These are phyloP conservation scores for Papilio xuthus DNA, from an alignment of 1,140 invertebrate species.

Conservation along the genomic window DNA sequence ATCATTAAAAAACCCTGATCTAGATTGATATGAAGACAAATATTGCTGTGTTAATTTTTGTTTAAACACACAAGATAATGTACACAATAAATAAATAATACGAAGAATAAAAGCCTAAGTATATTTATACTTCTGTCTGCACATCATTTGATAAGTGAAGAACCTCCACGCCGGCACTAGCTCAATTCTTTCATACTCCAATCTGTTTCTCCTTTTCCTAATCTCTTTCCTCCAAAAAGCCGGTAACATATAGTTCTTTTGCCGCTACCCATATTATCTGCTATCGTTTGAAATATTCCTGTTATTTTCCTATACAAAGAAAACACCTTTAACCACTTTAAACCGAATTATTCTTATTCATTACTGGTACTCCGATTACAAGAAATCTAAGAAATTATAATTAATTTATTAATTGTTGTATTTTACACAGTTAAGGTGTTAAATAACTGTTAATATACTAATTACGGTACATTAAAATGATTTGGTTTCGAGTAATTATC, in stretches of 20 bases:
- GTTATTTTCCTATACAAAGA: no score
- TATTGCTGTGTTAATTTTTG: not conserved
- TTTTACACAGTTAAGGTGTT: slow-evolving; percentile 12
- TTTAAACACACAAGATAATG: slow-evolving; percentile 2
- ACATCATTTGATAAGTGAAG: not conserved
- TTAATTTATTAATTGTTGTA: not conserved
- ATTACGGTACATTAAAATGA: not conserved
- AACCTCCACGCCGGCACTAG: not conserved
- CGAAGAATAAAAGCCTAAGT: not conserved
- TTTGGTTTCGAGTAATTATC: not conserved
- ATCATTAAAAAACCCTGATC: not conserved
- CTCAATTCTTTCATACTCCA: not conserved
- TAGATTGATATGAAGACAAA: slow-evolving; percentile 12
- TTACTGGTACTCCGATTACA: not conserved
- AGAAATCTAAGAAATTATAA: not conserved
- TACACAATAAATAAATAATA: not conserved
- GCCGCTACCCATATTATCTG: no score
- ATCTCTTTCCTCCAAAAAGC: no score
- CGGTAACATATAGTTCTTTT: no score
- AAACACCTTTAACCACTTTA: not conserved
- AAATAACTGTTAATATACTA: not conserved
- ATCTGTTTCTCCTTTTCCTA: not conserved
- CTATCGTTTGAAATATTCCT: no score
- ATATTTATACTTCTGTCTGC: not conserved
- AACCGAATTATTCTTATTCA: not conserved